Percentiles rank a stretch among this genome's conserved stretches.
phyloP scores from a whole-genome alignment of 2,888 invertebrate genomes.

The Beris morrisii region DNA sequence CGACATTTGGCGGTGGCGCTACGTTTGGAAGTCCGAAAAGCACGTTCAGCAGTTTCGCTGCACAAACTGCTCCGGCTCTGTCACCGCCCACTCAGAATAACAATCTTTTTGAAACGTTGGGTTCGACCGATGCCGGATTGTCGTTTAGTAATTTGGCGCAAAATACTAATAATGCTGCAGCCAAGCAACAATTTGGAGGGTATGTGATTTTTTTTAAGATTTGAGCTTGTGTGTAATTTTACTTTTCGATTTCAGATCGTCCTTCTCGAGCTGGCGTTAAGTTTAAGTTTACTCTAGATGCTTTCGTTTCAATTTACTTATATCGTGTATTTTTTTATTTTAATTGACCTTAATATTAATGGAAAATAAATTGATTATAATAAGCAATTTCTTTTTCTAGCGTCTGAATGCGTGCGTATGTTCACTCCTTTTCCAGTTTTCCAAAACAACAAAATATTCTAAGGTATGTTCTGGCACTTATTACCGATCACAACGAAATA shows the following conservation, averaged over 20 bases:
- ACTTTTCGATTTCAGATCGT: constrained; percentile 31
- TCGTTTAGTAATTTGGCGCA: constrained; percentile 56
- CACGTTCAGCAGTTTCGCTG: constrained; percentile 49
- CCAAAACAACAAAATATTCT: too few species aligned
- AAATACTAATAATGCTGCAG: constrained; percentile 46
- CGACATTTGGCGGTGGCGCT: constrained; percentile 52
- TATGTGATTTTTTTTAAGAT: constrained; percentile 19
- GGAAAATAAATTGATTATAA: too few species aligned
- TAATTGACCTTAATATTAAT: too few species aligned
- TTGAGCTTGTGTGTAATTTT: background rate
- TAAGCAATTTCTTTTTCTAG: too few species aligned
- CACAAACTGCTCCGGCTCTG: constrained; percentile 41
- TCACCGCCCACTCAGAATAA: constrained; percentile 29
- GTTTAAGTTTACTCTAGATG: background rate
- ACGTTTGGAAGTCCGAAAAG: constrained; percentile 51
- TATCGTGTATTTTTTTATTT: too few species aligned
- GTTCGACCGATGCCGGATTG: constrained; percentile 48
- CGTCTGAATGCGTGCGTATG: too few species aligned
- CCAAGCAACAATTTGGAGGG: constrained; percentile 55
- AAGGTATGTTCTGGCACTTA: too few species aligned
- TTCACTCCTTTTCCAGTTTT: too few species aligned
- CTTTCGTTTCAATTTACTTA: too few species aligned
- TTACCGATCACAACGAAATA: too few species aligned
- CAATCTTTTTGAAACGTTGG: constrained; percentile 37
- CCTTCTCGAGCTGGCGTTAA: constrained; percentile 39